Evolutionary conservation across 2,797 vertebrate genomes (phyloP).

Genomic region (Oreortyx pictus): DNA sequence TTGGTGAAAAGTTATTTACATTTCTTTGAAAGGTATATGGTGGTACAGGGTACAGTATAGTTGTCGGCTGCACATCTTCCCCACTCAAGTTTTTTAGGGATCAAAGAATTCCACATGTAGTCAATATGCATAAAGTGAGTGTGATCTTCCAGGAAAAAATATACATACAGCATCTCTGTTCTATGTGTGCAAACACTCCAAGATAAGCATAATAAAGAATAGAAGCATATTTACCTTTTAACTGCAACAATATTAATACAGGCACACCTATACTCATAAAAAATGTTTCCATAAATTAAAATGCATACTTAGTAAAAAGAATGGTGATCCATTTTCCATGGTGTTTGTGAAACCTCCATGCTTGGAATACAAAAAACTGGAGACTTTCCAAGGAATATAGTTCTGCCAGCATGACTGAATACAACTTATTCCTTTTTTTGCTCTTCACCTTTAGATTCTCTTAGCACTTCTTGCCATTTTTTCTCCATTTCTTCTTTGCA

Average conservation of each 20-base stretch:
- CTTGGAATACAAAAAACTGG: neutral
- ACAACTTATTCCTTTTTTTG: slow-evolving; percentile 19
- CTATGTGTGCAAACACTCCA: neutral
- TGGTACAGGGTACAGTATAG: neutral
- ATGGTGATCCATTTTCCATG: neutral
- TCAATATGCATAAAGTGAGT: neutral
- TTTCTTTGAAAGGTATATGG: neutral
- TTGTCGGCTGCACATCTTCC: fast-evolving
- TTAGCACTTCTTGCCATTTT: slow-evolving; percentile 74
- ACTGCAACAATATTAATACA: neutral
- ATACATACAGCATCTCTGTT: neutral
- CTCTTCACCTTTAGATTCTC: slow-evolving; percentile 52
- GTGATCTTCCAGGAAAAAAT: neutral
- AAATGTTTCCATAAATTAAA: neutral
- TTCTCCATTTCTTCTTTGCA: slow-evolving; percentile 83
- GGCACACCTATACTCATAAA: neutral
- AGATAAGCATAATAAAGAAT: neutral
- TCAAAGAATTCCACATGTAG: neutral
- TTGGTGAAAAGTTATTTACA: neutral
- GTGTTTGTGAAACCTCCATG: neutral
- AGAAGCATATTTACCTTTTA: neutral
- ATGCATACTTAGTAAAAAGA: neutral
- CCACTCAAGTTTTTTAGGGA: fast-evolving
- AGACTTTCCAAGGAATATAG: neutral
- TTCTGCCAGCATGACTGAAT: neutral